Evolutionary conservation across 2,888 invertebrate genomes (phyloP).

Genomic region (Gandaritis pyraliata): DNA sequence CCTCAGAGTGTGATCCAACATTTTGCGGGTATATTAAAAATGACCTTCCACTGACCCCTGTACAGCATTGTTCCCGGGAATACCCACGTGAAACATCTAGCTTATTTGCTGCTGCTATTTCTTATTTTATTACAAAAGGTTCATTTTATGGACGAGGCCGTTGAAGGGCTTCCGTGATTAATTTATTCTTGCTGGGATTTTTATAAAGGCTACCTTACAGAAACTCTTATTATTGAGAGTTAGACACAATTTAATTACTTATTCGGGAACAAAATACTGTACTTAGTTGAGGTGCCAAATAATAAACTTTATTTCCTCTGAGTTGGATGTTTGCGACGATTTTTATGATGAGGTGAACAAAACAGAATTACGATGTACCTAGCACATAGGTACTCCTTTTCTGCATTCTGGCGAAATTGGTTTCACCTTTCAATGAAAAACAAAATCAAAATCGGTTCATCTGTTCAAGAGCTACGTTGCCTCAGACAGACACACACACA

Average conservation of each 20-base stretch:
- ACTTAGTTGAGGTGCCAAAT: too few species aligned
- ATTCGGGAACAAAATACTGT: too few species aligned
- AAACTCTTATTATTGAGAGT: slow-evolving; percentile 14
- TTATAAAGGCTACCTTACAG: slow-evolving; percentile 20
- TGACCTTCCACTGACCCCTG: slow-evolving; percentile 57
- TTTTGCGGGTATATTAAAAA: slow-evolving; percentile 42
- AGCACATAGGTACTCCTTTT: too few species aligned
- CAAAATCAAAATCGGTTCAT: too few species aligned
- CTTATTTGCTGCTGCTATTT: slow-evolving; percentile 48
- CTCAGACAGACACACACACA: too few species aligned
- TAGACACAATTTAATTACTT: slow-evolving; percentile 7
- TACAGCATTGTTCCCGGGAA: slow-evolving; percentile 50
- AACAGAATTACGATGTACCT: too few species aligned
- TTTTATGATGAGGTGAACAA: too few species aligned
- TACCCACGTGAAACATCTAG: slow-evolving; percentile 44
- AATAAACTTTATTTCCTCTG: too few species aligned
- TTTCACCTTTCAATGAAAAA: too few species aligned
- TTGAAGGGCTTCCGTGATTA: slow-evolving; percentile 47
- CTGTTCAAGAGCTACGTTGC: too few species aligned
- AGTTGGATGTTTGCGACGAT: too few species aligned
- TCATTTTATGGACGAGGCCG: slow-evolving; percentile 43
- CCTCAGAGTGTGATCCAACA: slow-evolving; percentile 42
- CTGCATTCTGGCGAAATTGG: too few species aligned
- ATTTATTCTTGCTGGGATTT: slow-evolving; percentile 41
- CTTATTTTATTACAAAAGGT: slow-evolving; percentile 48